Conservation (phyloP, 37 sponge, comb jelly and placozoan genomes). For the Trichoplax adhaerens region DNA sequence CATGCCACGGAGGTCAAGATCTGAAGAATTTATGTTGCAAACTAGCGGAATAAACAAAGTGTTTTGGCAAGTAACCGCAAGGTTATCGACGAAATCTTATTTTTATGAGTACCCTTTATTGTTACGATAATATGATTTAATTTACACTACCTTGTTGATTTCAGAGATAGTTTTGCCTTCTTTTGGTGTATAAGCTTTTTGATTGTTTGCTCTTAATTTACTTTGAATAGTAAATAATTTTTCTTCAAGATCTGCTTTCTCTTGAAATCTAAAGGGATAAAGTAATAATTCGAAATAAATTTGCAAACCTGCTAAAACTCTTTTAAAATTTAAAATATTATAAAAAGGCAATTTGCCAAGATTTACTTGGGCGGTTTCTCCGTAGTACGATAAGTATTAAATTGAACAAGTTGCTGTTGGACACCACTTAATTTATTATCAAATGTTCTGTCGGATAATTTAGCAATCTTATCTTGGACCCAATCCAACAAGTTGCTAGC, state of each 20-base stretch:
- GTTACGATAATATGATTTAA: too few species aligned
- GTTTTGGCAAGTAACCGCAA: too few species aligned
- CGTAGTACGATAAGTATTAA: slow-evolving; percentile 4
- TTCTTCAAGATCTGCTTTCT: slow-evolving; percentile 69
- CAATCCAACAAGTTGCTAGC: slow-evolving; percentile 16
- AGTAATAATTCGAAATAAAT: too few species aligned
- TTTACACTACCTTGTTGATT: slow-evolving; percentile 30
- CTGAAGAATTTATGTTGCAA: neutral
- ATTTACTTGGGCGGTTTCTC: slow-evolving; percentile 12
- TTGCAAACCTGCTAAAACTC: slow-evolving; percentile 49
- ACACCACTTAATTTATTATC: slow-evolving; percentile 8
- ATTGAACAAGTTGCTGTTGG: neutral
- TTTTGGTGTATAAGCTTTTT: slow-evolving; percentile 71
- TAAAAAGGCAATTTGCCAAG: too few species aligned
- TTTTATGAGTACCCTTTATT: too few species aligned
- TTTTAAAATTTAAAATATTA: slow-evolving; percentile 25
- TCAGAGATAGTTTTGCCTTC: slow-evolving; percentile 86
- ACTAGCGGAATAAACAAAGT: too few species aligned
- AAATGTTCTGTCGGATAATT: slow-evolving; percentile 19
- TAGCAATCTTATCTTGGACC: slow-evolving; percentile 20
- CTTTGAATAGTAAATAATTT: slow-evolving; percentile 82
- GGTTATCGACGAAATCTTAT: too few species aligned
- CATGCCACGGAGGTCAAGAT: too few species aligned
- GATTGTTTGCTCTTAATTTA: slow-evolving; percentile 59
- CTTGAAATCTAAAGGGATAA: slow-evolving; percentile 42